Percentiles rank a stretch among this genome's conserved stretches.
Conservation (phyloP, 2,888 invertebrate species). For the Acholoe squamosa region DNA sequence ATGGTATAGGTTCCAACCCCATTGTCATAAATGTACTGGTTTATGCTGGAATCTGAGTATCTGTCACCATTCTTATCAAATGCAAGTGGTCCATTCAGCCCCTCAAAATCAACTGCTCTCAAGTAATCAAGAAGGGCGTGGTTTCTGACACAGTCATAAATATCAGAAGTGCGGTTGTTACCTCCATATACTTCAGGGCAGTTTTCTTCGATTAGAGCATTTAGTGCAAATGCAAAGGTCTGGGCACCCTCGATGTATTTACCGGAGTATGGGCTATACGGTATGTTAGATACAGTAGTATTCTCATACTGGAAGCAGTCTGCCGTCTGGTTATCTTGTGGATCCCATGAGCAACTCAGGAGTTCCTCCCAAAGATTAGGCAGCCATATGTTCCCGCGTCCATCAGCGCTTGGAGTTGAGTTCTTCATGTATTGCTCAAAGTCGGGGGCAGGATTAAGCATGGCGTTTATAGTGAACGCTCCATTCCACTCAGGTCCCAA, state of each 20-base stretch:
- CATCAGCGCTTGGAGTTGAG: not conserved
- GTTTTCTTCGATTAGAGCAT: slow-evolving; percentile 12
- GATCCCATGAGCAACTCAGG: slow-evolving; percentile 9
- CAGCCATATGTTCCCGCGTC: slow-evolving; percentile 19
- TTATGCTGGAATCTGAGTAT: slow-evolving; percentile 72
- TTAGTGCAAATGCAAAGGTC: not conserved
- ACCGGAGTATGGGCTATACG: not conserved
- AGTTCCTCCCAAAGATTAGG: not conserved
- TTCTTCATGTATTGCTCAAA: not conserved
- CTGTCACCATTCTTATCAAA: slow-evolving; percentile 76
- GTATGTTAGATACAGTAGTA: not conserved
- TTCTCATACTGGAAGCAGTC: not conserved
- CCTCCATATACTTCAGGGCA: slow-evolving; percentile 17
- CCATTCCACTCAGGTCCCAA: not conserved
- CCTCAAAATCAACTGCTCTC: slow-evolving; percentile 72
- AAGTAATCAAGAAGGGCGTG: slow-evolving; percentile 72
- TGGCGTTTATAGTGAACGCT: not conserved
- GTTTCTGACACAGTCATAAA: slow-evolving; percentile 71
- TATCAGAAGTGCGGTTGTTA: not conserved
- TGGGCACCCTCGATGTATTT: slow-evolving; percentile 7
- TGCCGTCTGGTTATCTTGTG: not conserved
- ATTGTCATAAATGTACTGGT: slow-evolving; percentile 70
- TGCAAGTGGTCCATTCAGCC: slow-evolving; percentile 72
- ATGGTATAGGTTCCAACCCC: slow-evolving; percentile 12
- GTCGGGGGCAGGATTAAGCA: not conserved